Conservation (phyloP, 1,140 invertebrate species). For the Heterodera carotae region DNA sequence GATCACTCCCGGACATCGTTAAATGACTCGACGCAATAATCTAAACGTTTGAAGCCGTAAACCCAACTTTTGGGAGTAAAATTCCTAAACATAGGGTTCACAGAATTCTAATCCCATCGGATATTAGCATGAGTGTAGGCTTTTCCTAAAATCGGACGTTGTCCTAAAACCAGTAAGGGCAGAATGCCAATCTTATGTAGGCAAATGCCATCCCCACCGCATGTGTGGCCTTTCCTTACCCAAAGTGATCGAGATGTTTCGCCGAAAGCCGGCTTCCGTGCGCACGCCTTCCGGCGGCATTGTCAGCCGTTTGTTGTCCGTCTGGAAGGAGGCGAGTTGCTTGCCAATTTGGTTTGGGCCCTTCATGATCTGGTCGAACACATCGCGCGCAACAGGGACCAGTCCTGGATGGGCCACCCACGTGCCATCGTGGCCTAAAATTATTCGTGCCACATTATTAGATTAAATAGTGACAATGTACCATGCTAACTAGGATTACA, state of each 20-base stretch:
- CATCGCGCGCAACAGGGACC: conserved; percentile 70
- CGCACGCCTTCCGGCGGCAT: conserved; percentile 72
- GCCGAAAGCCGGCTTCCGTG: conserved; percentile 71
- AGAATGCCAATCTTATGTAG: too few species aligned
- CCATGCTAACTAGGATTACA: too few species aligned
- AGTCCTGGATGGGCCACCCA: conserved; percentile 74
- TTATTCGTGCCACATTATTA: conserved; percentile 20
- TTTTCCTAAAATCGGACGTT: too few species aligned
- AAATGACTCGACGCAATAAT: too few species aligned
- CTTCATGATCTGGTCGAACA: conserved; percentile 67
- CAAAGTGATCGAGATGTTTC: conserved; percentile 72
- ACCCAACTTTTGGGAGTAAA: too few species aligned
- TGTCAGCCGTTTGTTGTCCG: conserved; percentile 68
- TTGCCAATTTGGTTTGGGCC: conserved; percentile 60
- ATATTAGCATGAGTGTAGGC: too few species aligned
- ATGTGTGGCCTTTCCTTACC: conserved; percentile 6
- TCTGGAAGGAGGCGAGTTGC: conserved; percentile 51
- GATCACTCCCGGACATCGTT: background rate
- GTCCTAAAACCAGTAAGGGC: too few species aligned
- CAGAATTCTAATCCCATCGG: too few species aligned
- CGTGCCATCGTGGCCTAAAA: conserved; percentile 72
- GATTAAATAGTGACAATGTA: too few species aligned
- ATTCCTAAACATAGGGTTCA: too few species aligned
- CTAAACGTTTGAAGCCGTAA: too few species aligned
- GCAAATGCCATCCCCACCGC: too few species aligned